phyloP scores from a whole-genome alignment of 2,888 invertebrate species.

The Alsophila aescularia region DNA sequence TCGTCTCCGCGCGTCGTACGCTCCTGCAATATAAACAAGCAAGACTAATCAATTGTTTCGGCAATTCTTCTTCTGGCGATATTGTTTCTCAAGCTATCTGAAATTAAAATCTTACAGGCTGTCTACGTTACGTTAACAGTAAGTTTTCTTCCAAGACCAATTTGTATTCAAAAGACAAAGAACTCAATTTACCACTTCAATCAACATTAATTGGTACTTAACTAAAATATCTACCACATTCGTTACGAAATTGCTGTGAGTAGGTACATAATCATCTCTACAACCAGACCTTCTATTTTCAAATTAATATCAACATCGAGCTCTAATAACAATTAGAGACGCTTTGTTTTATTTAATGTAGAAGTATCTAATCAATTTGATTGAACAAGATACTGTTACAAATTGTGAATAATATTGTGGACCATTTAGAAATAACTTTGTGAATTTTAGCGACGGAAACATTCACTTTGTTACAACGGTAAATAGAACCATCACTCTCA shows the following conservation, averaged over 20 bases:
- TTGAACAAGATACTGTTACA: conserved; percentile 13
- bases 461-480: neutral
- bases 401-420: conserved; percentile 2
- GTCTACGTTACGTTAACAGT: neutral
- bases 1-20: conserved; percentile 59
- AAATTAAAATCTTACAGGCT: conserved; percentile 18
- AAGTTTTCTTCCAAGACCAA: conserved; percentile 5
- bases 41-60: conserved; percentile 49
- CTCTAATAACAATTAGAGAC: conserved; percentile 17
- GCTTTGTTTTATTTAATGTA: conserved; percentile 24
- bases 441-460: neutral
- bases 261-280: neutral
- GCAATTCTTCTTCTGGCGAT: conserved; percentile 36
- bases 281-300: conserved; percentile 7
- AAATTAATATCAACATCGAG: conserved; percentile 18
- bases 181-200: conserved; percentile 20
- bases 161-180: conserved; percentile 9
- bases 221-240: conserved; percentile 3
- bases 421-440: conserved; percentile 3
- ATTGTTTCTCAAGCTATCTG: conserved; percentile 13
- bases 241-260: conserved; percentile 5
- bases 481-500: conserved; percentile 3
- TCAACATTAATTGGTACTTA: conserved; percentile 18
- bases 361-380: conserved; percentile 21
- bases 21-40: conserved; percentile 57